These are phyloP conservation scores for Ovibos moschatus DNA, from an alignment of 2,113 vertebrate genomes.

Conservation along the genomic window DNA sequence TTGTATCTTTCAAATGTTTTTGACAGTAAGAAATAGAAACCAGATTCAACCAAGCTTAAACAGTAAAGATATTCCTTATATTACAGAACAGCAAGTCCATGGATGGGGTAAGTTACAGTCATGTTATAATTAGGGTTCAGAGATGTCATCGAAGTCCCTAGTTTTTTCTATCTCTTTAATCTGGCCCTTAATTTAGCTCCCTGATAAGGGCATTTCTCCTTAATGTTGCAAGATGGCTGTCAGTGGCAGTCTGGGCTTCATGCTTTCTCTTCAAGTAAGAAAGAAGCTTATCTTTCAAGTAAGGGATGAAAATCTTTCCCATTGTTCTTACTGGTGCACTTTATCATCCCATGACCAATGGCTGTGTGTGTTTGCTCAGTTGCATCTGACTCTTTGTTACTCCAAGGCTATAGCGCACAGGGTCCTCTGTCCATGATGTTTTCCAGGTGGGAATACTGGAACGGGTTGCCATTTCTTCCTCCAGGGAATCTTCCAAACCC, in stretches of 20 bases:
- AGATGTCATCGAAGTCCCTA: background rate
- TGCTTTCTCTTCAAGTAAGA: background rate
- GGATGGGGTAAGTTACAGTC: background rate
- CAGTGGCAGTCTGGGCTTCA: background rate
- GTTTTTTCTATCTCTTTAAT: background rate
- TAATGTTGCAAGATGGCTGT: background rate
- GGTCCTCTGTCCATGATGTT: background rate
- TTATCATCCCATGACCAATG: background rate
- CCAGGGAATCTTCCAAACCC: background rate
- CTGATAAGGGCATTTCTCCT: background rate
- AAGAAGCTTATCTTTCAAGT: background rate
- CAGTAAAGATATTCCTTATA: background rate
- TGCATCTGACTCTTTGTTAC: background rate
- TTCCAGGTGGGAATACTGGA: background rate
- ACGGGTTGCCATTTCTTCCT: background rate
- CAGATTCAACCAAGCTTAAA: background rate
- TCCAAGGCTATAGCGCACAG: background rate
- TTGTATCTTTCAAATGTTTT: background rate
- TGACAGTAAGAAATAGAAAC: background rate
- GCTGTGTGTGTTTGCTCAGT: background rate
- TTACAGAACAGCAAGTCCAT: background rate
- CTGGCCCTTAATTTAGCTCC: background rate
- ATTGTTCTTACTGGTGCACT: background rate
- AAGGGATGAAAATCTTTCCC: background rate
- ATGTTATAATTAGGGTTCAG: background rate